phyloP scores from a whole-genome alignment of 1,140 invertebrate species.

The Rhagoletis pomonella region DNA sequence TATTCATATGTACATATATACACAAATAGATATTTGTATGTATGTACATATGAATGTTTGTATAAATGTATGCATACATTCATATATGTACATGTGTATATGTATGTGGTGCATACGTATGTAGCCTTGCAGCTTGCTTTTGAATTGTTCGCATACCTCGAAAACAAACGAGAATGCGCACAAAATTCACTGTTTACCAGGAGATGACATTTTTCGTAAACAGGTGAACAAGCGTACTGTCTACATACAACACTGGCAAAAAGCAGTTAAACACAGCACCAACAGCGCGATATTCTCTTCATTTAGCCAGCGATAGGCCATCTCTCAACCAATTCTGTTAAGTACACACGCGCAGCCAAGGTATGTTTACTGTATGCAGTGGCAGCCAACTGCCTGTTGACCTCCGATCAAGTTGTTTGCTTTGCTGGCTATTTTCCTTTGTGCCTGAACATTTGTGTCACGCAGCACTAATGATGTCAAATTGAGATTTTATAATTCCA shows the following conservation, averaged over 20 bases:
- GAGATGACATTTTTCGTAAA: slow-evolving; percentile 32
- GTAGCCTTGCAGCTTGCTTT: not conserved
- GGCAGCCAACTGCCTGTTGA: slow-evolving; percentile 36
- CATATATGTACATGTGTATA: not conserved
- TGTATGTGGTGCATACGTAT: not conserved
- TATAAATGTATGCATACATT: slow-evolving; percentile 1
- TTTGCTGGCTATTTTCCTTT: slow-evolving; percentile 4
- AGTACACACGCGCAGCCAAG: not conserved
- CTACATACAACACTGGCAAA: not conserved
- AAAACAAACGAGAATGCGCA: slow-evolving; percentile 30
- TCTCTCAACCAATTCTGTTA: slow-evolving; percentile 42
- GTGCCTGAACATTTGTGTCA: slow-evolving; percentile 29
- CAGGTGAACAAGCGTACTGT: slow-evolving; percentile 43
- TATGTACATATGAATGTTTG: not conserved
- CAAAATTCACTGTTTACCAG: slow-evolving; percentile 30
- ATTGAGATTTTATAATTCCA: slow-evolving; percentile 37
- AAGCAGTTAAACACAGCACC: slow-evolving; percentile 5
- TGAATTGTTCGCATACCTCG: not conserved
- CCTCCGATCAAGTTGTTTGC: slow-evolving; percentile 33
- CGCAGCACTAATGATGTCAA: slow-evolving; percentile 46
- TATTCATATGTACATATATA: not conserved
- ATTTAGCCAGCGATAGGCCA: not conserved
- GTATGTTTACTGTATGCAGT: not conserved
- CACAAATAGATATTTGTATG: not conserved
- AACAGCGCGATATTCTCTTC: slow-evolving; percentile 13